Conservation (phyloP, 64 coral and sea anemone species). For the Platygyra sinensis region DNA sequence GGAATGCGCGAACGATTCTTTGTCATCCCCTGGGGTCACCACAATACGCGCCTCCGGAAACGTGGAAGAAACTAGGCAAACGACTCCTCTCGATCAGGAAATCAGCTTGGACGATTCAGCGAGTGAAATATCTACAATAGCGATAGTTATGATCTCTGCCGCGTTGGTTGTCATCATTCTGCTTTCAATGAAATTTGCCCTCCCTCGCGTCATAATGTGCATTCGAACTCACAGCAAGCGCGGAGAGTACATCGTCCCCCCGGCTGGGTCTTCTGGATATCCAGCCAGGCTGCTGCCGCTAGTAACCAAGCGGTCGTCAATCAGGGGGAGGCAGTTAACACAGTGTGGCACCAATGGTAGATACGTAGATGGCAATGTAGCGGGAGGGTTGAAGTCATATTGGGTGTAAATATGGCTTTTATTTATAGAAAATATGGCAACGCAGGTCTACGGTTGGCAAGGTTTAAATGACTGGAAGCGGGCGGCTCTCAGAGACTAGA, state of each 20-base stretch:
- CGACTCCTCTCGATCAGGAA: neutral
- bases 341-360: conserved; percentile 5
- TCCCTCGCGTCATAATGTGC: conserved; percentile 70
- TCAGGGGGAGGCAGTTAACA: conserved; percentile 45
- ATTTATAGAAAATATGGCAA: neutral
- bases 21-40: neutral
- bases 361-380: conserved; percentile 39
- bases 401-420: conserved; percentile 73
- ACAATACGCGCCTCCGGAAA: neutral
- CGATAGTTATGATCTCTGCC: conserved; percentile 70
- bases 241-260: conserved; percentile 86
- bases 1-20: neutral
- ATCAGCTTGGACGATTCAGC: neutral
- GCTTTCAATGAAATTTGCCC: conserved; percentile 57
- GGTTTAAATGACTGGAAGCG: neutral
- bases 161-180: conserved; percentile 68
- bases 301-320: conserved; percentile 42
- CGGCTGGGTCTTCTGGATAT: conserved; percentile 52
- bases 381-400: conserved; percentile 63
- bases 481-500: no score
- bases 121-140: conserved; percentile 44
- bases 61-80: neutral
- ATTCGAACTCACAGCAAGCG: conserved; percentile 90
- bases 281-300: conserved; percentile 70
- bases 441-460: neutral